These are phyloP conservation scores for Ceramica pisi DNA, from an alignment of 2,888 invertebrate species.

Conservation along the genomic window DNA sequence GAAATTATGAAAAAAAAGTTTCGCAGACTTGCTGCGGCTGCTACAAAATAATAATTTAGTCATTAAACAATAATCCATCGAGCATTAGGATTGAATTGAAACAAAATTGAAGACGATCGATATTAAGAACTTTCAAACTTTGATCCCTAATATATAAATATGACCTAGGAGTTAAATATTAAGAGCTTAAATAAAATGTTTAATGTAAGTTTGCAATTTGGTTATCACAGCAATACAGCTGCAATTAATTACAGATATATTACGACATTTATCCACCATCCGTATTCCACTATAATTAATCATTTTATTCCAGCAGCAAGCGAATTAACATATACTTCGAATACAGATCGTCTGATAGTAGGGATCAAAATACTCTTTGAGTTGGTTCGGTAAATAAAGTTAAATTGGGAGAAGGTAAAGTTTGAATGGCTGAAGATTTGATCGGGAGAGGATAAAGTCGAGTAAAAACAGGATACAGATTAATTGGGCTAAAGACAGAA, in stretches of 20 bases:
- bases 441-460: slow-evolving; percentile 52
- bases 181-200: slow-evolving; percentile 19
- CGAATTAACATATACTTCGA: slow-evolving; percentile 55
- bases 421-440: slow-evolving; percentile 52
- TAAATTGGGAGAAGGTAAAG: slow-evolving; percentile 50
- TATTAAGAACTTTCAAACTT: slow-evolving; percentile 6
- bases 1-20: slow-evolving; percentile 21
- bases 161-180: not conserved
- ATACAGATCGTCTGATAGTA: slow-evolving; percentile 36
- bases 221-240: slow-evolving; percentile 54
- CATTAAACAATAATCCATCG: slow-evolving; percentile 13
- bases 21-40: slow-evolving; percentile 7
- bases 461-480: slow-evolving; percentile 69
- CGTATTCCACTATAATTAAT: slow-evolving; percentile 49
- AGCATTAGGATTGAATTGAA: slow-evolving; percentile 3
- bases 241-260: slow-evolving; percentile 54
- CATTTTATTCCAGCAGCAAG: slow-evolving; percentile 48
- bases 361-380: slow-evolving; percentile 37
- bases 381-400: slow-evolving; percentile 46
- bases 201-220: slow-evolving; percentile 36
- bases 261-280: slow-evolving; percentile 44
- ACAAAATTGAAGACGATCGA: not conserved
- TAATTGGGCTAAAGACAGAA: slow-evolving; percentile 68
- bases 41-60: slow-evolving; percentile 18
- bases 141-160: not conserved